Evolutionary conservation across 2,888 invertebrate species (phyloP).

Genomic region (Geophilus truncorum): DNA sequence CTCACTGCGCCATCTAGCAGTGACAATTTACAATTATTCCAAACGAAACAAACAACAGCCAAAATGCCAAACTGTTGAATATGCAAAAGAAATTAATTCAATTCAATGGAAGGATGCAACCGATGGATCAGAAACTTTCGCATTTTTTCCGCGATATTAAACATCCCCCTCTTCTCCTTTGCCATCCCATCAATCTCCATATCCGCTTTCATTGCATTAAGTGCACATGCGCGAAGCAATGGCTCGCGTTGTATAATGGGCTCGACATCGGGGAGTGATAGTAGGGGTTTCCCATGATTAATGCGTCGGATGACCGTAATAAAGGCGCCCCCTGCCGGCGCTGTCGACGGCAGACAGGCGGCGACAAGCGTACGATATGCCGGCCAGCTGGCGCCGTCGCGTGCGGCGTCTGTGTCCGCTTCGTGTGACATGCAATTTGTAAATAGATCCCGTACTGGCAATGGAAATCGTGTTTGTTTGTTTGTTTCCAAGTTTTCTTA

Average conservation of each 20-base stretch:
- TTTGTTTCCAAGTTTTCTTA: too few species aligned
- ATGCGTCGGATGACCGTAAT: constrained; percentile 10
- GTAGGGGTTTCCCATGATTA: background rate
- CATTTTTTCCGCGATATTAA: too few species aligned
- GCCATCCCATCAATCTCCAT: background rate
- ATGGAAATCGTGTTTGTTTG: background rate
- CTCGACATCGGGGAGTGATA: background rate
- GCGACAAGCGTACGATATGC: background rate
- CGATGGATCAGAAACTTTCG: background rate
- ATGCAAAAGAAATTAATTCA: background rate
- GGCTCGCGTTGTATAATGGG: background rate
- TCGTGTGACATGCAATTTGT: background rate
- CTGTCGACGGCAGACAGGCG: background rate
- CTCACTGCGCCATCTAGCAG: too few species aligned
- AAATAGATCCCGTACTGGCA: background rate
- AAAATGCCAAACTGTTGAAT: background rate
- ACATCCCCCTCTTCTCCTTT: background rate
- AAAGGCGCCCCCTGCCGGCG: background rate
- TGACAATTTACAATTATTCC: too few species aligned
- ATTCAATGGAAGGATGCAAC: background rate
- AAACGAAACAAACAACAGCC: too few species aligned
- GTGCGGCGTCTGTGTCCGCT: background rate
- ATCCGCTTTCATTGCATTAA: background rate
- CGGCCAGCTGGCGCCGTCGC: background rate
- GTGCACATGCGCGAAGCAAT: background rate